These are phyloP conservation scores for Rhabdornis inornatus DNA, from an alignment of 2,113 vertebrate species.

Conservation along the genomic window DNA sequence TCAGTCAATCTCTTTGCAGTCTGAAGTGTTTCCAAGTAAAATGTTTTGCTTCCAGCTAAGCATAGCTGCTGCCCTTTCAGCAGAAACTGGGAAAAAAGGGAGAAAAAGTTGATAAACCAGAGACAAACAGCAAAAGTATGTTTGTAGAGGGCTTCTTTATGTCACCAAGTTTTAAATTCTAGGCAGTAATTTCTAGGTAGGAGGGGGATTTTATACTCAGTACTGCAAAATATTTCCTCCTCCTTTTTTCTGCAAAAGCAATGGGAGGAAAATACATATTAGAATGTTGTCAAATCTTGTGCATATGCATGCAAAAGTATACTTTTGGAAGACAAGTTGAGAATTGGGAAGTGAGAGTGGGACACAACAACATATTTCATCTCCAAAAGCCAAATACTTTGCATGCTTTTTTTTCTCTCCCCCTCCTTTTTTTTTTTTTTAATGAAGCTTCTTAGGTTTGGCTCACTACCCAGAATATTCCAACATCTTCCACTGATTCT, in stretches of 20 bases:
- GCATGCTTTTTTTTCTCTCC: background rate
- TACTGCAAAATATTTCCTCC: background rate
- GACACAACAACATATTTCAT: background rate
- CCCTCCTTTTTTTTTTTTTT: no score
- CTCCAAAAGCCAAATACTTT: background rate
- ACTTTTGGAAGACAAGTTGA: background rate
- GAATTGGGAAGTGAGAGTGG: background rate
- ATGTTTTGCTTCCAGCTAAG: background rate
- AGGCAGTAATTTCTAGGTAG: background rate
- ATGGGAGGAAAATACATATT: background rate
- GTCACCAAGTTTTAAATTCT: background rate
- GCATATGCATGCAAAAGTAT: background rate
- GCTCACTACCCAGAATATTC: background rate
- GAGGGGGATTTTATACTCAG: background rate
- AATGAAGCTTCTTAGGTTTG: background rate
- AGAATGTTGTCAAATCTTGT: background rate
- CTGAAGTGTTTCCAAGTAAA: background rate
- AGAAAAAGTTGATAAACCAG: background rate
- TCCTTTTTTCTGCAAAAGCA: background rate
- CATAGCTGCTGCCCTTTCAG: background rate
- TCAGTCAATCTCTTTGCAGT: background rate
- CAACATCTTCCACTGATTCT: background rate
- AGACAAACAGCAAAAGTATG: background rate
- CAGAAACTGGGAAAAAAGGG: background rate
- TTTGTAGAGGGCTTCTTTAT: background rate